Conservation (phyloP, 2,797 vertebrate species). For the Australoheros facetus region DNA sequence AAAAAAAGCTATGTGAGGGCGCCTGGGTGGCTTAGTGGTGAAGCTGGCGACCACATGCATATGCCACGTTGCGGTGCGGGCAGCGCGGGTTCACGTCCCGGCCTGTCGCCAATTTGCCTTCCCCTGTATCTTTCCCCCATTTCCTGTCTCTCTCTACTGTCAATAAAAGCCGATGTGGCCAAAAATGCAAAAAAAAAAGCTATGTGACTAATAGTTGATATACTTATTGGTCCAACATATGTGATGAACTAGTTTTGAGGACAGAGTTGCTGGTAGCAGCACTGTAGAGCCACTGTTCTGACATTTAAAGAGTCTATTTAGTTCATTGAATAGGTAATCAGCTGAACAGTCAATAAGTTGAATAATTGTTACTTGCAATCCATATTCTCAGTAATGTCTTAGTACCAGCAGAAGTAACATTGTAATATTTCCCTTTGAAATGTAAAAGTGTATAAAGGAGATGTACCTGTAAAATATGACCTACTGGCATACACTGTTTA, state of each 20-base stretch:
- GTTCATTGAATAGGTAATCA: no score
- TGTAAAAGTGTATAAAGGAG: background rate
- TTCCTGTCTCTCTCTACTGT: no score
- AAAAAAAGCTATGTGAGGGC: no score
- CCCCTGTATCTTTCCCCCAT: no score
- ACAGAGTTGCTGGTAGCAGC: no score
- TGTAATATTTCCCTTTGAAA: background rate
- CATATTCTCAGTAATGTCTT: background rate
- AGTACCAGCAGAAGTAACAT: background rate
- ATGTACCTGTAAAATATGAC: accelerated
- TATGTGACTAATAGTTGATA: background rate
- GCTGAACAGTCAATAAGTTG: background rate
- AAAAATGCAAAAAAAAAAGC: no score
- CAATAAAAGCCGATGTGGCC: no score
- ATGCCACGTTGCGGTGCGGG: no score
- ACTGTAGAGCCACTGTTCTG: background rate
- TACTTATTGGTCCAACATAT: background rate
- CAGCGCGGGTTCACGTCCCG: no score
- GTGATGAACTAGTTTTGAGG: background rate
- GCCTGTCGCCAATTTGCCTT: no score
- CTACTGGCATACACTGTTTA: accelerated
- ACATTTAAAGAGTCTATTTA: background rate
- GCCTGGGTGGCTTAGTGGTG: no score
- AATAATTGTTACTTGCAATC: background rate
- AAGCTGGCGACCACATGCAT: no score